phyloP scores from a whole-genome alignment of 2,797 vertebrate genomes.

The Esox masquinongy region DNA sequence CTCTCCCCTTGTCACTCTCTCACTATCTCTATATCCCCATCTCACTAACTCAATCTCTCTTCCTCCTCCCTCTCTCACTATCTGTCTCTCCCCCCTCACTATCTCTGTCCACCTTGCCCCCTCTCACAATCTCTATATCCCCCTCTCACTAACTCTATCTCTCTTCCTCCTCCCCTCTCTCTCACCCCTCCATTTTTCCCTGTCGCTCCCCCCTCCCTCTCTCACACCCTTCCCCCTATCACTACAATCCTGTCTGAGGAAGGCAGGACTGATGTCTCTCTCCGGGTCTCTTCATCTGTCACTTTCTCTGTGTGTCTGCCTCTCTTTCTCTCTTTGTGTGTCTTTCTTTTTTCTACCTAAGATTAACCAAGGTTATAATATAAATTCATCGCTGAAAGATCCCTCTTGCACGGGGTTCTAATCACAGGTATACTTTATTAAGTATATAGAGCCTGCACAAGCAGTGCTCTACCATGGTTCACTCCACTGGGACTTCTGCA shows the following conservation, averaged over 20 bases:
- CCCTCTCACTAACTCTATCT: neutral
- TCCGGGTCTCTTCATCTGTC: neutral
- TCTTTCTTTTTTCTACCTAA: neutral
- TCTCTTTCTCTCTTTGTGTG: neutral
- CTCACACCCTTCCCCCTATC: neutral
- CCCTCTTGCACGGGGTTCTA: neutral
- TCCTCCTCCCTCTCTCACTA: neutral
- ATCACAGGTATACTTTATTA: neutral
- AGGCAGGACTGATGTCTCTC: no score
- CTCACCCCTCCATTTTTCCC: neutral
- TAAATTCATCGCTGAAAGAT: neutral
- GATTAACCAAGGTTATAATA: neutral
- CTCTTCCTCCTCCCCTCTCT: no score
- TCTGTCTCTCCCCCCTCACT: neutral
- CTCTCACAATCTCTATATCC: neutral
- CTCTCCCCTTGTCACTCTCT: neutral
- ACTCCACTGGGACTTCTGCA: conserved; percentile 2
- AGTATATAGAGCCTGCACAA: neutral
- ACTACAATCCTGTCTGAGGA: no score
- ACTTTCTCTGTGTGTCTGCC: neutral
- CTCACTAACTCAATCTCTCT: neutral
- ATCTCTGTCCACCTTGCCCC: neutral
- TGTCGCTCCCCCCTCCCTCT: neutral
- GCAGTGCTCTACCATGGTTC: neutral
- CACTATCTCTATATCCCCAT: neutral